A percentile compares a stretch with the other conserved stretches of the same genome.
Evolutionary conservation across 2,888 invertebrate genomes (phyloP).

Genomic region (Philhelius pedissequus): DNA sequence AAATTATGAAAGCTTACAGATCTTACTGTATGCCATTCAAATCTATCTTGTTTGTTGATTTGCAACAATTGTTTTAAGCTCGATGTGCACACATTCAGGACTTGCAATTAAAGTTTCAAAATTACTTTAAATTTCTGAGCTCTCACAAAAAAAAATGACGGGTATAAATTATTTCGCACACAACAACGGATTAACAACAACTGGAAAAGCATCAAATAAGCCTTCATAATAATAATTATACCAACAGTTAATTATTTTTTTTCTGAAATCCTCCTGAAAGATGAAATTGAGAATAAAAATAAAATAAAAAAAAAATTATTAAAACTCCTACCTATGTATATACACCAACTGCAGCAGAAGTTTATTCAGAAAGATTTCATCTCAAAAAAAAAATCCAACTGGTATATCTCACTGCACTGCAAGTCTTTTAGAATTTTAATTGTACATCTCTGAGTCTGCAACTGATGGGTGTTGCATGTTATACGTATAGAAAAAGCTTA

Average conservation of each 20-base stretch:
- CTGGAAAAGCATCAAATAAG: conserved; percentile 13
- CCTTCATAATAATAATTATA: conserved; percentile 36
- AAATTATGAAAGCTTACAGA: too few relatives aligned
- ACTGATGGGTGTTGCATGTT: conserved; percentile 61
- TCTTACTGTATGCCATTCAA: too few relatives aligned
- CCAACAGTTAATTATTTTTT: conserved; percentile 57
- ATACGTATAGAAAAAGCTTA: conserved; percentile 29
- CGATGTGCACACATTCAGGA: background rate
- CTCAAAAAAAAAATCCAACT: conserved; percentile 28
- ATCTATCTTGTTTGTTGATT: too few relatives aligned
- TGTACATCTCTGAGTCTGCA: conserved; percentile 45
- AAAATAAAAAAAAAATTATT: background rate
- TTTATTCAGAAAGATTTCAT: conserved; percentile 15
- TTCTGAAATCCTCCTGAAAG: conserved; percentile 26
- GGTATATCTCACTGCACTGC: conserved; percentile 4
- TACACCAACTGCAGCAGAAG: conserved; percentile 8
- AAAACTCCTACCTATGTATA: background rate
- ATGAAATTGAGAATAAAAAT: background rate
- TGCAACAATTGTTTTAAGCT: background rate
- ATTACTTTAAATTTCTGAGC: background rate
- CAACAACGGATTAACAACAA: background rate
- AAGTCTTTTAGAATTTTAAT: conserved; percentile 22
- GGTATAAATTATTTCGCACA: background rate
- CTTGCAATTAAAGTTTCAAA: background rate
- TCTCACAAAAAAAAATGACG: background rate